phyloP scores from a whole-genome alignment of 2,888 invertebrate species.

The Erebia aethiops region DNA sequence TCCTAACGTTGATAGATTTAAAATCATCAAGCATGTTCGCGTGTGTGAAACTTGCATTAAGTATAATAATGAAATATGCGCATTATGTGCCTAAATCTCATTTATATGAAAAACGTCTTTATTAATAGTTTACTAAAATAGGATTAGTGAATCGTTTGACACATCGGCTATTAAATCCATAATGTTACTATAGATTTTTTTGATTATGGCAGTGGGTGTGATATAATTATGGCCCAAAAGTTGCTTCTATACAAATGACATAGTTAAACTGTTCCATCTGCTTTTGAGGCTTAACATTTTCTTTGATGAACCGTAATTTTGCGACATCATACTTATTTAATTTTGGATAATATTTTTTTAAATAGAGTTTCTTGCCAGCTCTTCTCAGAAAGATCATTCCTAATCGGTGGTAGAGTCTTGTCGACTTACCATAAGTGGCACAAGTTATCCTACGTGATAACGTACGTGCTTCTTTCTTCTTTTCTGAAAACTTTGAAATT shows the following conservation, averaged over 20 bases:
- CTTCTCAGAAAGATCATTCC: too few relatives aligned
- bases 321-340: neutral
- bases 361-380: neutral
- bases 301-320: neutral
- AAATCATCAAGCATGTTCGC: neutral
- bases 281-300: neutral
- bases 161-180: slow-evolving; percentile 20
- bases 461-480: too few relatives aligned
- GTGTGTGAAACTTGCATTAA: neutral
- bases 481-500: too few relatives aligned
- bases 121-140: slow-evolving; percentile 33
- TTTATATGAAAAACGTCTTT: slow-evolving; percentile 27
- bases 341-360: neutral
- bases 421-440: too few relatives aligned
- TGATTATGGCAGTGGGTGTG: slow-evolving; percentile 26
- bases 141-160: slow-evolving; percentile 34
- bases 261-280: slow-evolving; percentile 14
- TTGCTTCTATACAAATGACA: slow-evolving; percentile 13
- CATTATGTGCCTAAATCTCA: slow-evolving; percentile 16
- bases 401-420: too few relatives aligned
- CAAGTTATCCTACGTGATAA: too few relatives aligned
- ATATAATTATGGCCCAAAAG: slow-evolving; percentile 21
- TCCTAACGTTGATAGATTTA: neutral
- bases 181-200: slow-evolving; percentile 28
- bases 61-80: slow-evolving; percentile 6